These are phyloP conservation scores for Enteromius argenteus DNA, from an alignment of 2,797 vertebrate species.

Conservation along the genomic window DNA sequence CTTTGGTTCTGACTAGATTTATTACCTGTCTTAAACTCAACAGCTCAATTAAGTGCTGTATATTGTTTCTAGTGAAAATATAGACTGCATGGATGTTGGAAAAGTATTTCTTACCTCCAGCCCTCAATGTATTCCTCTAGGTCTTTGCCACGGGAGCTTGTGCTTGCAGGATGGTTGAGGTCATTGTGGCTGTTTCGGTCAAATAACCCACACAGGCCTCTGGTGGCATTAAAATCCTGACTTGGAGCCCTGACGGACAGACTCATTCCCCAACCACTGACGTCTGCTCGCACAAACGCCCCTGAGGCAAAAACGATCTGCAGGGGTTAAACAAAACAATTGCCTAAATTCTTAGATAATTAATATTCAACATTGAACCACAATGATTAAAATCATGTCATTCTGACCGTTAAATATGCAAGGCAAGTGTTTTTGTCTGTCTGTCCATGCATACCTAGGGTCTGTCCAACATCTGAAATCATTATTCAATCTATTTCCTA, in stretches of 20 bases:
- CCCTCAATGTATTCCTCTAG: conserved; percentile 75
- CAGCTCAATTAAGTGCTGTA: background rate
- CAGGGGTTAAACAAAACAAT: conserved; percentile 51
- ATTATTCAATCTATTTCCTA: background rate
- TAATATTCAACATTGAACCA: background rate
- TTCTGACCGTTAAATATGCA: background rate
- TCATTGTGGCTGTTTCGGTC: conserved; percentile 81
- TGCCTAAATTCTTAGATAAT: conserved; percentile 28
- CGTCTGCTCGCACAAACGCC: conserved; percentile 79
- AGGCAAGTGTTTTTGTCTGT: background rate
- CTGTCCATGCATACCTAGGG: background rate
- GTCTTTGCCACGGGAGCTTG: conserved; percentile 48
- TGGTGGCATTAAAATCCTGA: conserved; percentile 77
- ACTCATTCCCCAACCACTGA: conserved; percentile 82
- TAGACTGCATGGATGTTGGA: background rate
- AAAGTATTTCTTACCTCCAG: conserved; percentile 74
- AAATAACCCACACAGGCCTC: conserved; percentile 81
- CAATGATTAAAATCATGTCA: conserved; percentile 10
- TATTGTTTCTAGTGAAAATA: background rate
- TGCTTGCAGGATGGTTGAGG: conserved; percentile 67
- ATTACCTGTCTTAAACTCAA: background rate
- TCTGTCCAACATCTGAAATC: background rate
- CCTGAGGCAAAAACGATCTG: conserved; percentile 85
- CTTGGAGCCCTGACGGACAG: conserved; percentile 75
- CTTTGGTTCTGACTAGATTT: conserved; percentile 22